Evolutionary conservation across 2,113 vertebrate genomes (phyloP).

Genomic region (Recurvirostra avosetta): DNA sequence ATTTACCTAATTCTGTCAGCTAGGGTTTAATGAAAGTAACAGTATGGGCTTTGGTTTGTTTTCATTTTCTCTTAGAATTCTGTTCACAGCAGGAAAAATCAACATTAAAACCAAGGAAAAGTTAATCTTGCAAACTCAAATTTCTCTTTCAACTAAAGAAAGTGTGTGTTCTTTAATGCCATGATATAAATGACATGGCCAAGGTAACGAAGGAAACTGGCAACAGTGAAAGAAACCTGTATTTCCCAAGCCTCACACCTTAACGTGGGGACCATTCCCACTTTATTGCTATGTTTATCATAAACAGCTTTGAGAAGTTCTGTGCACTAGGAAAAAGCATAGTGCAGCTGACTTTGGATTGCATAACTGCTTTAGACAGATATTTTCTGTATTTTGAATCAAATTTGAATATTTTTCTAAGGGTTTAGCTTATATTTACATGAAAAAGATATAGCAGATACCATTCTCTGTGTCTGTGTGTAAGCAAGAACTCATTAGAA

Average conservation of each 20-base stretch:
- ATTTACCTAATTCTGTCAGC: background rate
- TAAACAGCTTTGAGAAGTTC: background rate
- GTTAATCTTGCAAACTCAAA: background rate
- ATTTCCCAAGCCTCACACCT: background rate
- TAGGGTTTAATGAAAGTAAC: background rate
- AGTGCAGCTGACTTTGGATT: background rate
- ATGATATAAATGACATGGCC: background rate
- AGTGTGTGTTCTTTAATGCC: background rate
- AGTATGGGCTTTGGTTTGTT: background rate
- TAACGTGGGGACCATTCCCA: background rate
- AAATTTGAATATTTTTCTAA: background rate
- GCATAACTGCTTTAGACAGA: background rate
- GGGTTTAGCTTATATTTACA: background rate
- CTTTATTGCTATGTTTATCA: background rate
- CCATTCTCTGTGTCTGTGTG: background rate
- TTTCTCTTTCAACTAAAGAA: background rate
- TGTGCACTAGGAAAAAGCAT: background rate
- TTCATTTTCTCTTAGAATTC: background rate
- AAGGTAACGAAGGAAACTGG: background rate
- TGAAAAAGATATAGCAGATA: background rate
- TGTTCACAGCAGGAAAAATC: background rate
- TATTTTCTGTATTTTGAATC: background rate
- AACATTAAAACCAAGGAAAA: background rate
- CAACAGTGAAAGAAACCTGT: background rate
- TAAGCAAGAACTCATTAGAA: conserved; percentile 29